Conservation (phyloP, 1,140 invertebrate genomes). For the Ostrea denselamellosa region DNA sequence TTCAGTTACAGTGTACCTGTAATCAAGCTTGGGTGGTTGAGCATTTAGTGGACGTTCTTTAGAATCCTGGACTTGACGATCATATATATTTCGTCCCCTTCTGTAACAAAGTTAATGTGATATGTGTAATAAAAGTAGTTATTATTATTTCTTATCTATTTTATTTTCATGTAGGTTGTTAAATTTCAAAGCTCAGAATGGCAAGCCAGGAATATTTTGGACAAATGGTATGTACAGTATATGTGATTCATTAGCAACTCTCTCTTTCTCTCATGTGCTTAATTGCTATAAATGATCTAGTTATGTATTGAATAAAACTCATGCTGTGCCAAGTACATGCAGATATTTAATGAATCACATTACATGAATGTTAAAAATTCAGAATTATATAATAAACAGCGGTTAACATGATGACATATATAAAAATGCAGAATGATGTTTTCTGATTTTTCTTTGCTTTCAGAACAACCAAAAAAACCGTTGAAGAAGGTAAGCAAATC, state of each 20-base stretch:
- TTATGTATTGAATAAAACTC: not conserved
- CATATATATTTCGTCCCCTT: too few species aligned
- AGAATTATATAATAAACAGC: not conserved
- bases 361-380: not conserved
- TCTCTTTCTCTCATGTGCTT: slow-evolving; percentile 6
- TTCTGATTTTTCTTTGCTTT: not conserved
- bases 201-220: slow-evolving; percentile 66
- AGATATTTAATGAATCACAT: not conserved
- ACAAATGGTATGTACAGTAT: slow-evolving; percentile 59
- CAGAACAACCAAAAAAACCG: slow-evolving; percentile 44
- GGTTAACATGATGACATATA: not conserved
- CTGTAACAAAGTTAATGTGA: too few species aligned
- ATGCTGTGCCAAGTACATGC: not conserved
- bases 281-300: not conserved
- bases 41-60: too few species aligned
- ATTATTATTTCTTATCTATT: not conserved
- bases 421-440: not conserved
- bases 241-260: not conserved
- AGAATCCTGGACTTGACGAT: too few species aligned
- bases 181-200: slow-evolving; percentile 62
- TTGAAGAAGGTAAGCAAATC: slow-evolving; percentile 38
- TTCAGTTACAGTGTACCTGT: too few species aligned
- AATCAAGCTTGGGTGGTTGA: too few species aligned
- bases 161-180: slow-evolving; percentile 53
- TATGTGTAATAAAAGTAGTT: too few species aligned